Percentiles rank a stretch among this genome's conserved stretches.
phyloP scores from a whole-genome alignment of 1,140 invertebrate genomes.

The Asbolus verrucosus region DNA sequence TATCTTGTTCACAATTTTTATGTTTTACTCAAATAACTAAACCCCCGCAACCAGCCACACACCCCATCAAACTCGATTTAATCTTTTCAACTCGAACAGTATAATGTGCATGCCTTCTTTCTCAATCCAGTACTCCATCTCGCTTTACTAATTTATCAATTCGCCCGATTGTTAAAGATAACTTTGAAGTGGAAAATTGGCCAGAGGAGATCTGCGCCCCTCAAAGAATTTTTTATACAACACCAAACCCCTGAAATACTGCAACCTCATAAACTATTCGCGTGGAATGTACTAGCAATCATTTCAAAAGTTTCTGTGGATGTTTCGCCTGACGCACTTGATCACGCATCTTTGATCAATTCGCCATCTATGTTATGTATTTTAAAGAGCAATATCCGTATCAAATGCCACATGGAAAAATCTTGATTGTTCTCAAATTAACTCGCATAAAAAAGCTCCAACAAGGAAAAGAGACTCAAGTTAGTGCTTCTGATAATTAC shows the following conservation, averaged over 20 bases:
- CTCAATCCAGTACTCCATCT: background rate
- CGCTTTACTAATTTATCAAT: constrained; percentile 21
- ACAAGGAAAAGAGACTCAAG: too few relatives aligned
- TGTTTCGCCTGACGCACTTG: constrained; percentile 9
- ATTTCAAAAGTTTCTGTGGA: constrained; percentile 18
- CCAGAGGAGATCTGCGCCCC: background rate
- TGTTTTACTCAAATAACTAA: too few relatives aligned
- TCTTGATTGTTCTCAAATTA: too few relatives aligned
- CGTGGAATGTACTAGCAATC: constrained; percentile 11
- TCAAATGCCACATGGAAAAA: too few relatives aligned
- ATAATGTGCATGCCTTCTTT: background rate
- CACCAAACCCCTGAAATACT: constrained; percentile 11
- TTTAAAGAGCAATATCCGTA: too few relatives aligned
- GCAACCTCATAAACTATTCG: constrained; percentile 5
- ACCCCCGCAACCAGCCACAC: too few relatives aligned
- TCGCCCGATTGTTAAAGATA: constrained; percentile 14
- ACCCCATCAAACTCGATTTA: too few relatives aligned
- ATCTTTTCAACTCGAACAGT: too few relatives aligned
- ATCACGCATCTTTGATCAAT: constrained; percentile 15
- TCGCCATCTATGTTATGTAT: too few relatives aligned
- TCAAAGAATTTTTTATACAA: constrained; percentile 13
- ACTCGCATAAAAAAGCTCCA: too few relatives aligned
- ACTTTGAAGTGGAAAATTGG: constrained; percentile 16
- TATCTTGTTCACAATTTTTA: too few relatives aligned
- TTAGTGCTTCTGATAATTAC: too few relatives aligned